Evolutionary conservation across 1,140 invertebrate genomes (phyloP).

Genomic region (Heliconius hewitsoni): DNA sequence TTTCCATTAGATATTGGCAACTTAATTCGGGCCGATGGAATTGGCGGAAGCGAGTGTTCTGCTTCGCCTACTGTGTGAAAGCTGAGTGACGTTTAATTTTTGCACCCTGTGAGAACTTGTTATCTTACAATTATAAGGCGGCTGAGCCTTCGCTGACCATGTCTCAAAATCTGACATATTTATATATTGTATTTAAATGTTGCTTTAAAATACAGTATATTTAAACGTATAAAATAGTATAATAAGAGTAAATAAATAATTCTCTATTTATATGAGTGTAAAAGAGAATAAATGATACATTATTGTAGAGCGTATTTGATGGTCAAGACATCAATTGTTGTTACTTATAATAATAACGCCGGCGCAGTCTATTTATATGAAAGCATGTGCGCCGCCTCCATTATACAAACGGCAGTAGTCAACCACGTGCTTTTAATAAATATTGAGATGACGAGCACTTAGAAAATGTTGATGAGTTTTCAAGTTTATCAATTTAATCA

Average conservation of each 20-base stretch:
- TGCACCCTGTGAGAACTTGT: slow-evolving; percentile 44
- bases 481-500: not conserved
- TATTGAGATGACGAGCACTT: slow-evolving; percentile 12
- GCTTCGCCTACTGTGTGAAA: slow-evolving; percentile 58
- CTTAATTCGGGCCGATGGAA: slow-evolving; percentile 46
- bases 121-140: slow-evolving; percentile 4
- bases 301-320: not conserved
- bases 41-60: slow-evolving; percentile 53
- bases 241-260: not conserved
- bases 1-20: slow-evolving; percentile 47
- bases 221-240: not conserved
- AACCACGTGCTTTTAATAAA: slow-evolving; percentile 34
- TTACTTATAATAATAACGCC: slow-evolving; percentile 22
- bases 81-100: slow-evolving; percentile 73
- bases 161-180: not conserved
- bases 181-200: not conserved
- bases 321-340: slow-evolving; percentile 20
- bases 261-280: not conserved
- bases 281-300: not conserved
- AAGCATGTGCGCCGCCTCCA: slow-evolving; percentile 34
- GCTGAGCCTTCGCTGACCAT: not conserved
- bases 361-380: slow-evolving; percentile 30
- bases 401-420: slow-evolving; percentile 32
- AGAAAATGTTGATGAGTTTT: slow-evolving; percentile 16
- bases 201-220: not conserved